These are phyloP conservation scores for Chaetops frenatus DNA, from an alignment of 2,113 vertebrate genomes.

Conservation along the genomic window DNA sequence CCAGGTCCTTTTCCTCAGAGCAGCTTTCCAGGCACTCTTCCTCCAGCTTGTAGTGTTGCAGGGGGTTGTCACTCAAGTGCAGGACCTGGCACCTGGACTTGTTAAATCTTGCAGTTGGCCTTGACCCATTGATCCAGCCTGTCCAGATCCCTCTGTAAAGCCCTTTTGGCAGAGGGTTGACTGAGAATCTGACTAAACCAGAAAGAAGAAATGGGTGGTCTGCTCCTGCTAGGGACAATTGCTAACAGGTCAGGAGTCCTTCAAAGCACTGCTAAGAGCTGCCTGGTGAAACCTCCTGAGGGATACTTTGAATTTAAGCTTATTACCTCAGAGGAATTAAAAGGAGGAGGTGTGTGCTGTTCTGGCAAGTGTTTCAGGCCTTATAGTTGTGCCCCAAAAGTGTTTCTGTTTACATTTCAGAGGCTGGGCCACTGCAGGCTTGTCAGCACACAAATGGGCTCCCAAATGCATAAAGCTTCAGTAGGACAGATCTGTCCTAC, in stretches of 20 bases:
- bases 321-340: neutral
- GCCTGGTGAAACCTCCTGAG: accelerated
- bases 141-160: neutral
- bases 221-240: neutral
- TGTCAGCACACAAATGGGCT: neutral
- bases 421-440: neutral
- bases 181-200: neutral
- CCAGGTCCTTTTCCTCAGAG: neutral
- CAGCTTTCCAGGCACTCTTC: neutral
- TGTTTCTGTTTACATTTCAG: neutral
- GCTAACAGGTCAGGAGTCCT: neutral
- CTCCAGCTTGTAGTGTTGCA: neutral
- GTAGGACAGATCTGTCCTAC: neutral
- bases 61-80: neutral
- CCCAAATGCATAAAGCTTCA: neutral
- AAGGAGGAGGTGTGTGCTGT: neutral
- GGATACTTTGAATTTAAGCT: neutral
- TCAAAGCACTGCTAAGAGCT: neutral
- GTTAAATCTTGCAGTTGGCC: neutral
- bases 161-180: neutral
- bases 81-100: neutral
- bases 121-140: neutral
- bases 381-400: neutral
- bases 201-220: neutral
- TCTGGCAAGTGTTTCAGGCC: neutral